Percentiles rank a stretch among this genome's conserved stretches.
phyloP scores from a whole-genome alignment of 1,140 invertebrate species.

The Aphaenogaster ashmeadi region DNA sequence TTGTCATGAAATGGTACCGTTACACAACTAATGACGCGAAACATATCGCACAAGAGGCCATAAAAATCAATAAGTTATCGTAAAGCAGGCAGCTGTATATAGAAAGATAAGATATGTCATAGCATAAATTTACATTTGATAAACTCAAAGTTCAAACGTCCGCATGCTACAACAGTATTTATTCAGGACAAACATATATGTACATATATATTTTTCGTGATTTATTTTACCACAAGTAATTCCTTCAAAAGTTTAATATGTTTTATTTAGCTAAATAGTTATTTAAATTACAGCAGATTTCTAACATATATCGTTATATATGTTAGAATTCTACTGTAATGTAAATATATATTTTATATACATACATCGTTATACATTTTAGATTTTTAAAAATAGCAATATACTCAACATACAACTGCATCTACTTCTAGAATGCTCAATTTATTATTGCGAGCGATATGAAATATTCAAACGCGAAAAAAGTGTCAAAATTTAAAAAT shows the following conservation, averaged over 20 bases:
- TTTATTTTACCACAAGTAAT: not conserved
- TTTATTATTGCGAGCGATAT: constrained; percentile 22
- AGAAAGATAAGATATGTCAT: not conserved
- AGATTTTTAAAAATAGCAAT: not conserved
- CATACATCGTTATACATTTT: not conserved
- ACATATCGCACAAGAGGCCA: not conserved
- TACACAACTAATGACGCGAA: not conserved
- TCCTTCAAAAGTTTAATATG: not conserved
- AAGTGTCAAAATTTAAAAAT: constrained; percentile 20
- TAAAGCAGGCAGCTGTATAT: not conserved
- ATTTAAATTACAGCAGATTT: not conserved
- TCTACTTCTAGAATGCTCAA: not conserved
- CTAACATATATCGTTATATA: not conserved
- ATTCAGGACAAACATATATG: not conserved
- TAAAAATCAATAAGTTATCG: constrained; percentile 33
- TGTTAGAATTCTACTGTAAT: not conserved
- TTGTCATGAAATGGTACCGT: not conserved
- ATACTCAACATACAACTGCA: not conserved
- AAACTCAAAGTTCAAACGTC: not conserved
- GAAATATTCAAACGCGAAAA: constrained; percentile 18
- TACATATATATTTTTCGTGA: not conserved
- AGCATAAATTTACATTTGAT: constrained; percentile 8
- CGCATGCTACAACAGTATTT: not conserved
- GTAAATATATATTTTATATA: not conserved
- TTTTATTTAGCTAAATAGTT: not conserved